These are phyloP conservation scores for Oncorhynchus masou DNA, from an alignment of 2,113 vertebrate species.

Conservation along the genomic window DNA sequence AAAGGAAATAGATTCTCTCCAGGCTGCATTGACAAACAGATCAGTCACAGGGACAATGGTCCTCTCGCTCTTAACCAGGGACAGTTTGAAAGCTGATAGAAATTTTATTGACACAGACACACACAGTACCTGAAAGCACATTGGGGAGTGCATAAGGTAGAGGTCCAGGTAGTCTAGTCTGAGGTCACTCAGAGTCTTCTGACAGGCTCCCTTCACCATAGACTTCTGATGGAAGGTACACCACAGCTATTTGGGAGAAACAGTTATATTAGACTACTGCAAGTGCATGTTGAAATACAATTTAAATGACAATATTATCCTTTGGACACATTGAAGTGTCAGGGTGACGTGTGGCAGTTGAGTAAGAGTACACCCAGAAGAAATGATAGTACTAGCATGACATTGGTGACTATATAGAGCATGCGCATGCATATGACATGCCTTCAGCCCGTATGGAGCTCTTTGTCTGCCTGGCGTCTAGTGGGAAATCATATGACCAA, in stretches of 20 bases:
- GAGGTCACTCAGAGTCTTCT: conserved; percentile 79
- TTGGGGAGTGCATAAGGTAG: conserved; percentile 88
- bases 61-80: conserved; percentile 41
- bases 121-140: conserved; percentile 76
- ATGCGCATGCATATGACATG: too few relatives aligned
- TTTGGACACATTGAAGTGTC: too few relatives aligned
- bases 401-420: too few relatives aligned
- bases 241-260: conserved; percentile 78
- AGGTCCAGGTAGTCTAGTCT: conserved; percentile 88
- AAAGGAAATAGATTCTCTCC: conserved; percentile 49
- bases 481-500: too few relatives aligned
- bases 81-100: not conserved
- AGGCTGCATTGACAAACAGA: conserved; percentile 43
- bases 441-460: too few relatives aligned
- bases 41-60: not conserved
- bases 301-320: too few relatives aligned
- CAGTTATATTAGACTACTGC: not conserved
- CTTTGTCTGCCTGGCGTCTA: too few relatives aligned
- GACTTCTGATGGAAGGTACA: conserved; percentile 81
- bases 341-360: too few relatives aligned
- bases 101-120: not conserved
- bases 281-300: too few relatives aligned
- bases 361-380: too few relatives aligned
- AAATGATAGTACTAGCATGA: not conserved
- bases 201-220: conserved; percentile 80